A percentile compares a stretch with the other conserved stretches of the same genome.
Evolutionary conservation across 2,113 vertebrate species (phyloP).

Genomic region (Callipepla californica): DNA sequence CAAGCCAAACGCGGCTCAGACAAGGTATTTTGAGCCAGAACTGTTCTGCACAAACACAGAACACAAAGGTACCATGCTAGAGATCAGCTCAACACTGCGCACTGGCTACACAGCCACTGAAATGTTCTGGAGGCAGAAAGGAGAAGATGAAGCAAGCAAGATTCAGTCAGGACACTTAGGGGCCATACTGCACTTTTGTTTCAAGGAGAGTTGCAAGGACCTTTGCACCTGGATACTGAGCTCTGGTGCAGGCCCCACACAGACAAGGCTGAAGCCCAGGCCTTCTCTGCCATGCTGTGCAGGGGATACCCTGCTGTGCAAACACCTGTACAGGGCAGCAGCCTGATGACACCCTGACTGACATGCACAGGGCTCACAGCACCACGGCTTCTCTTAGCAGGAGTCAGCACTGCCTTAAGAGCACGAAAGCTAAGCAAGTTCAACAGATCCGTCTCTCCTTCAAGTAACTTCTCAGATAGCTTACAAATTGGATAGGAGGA

Average conservation of each 20-base stretch:
- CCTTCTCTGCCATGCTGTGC: neutral
- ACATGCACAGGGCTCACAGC: rapidly evolving
- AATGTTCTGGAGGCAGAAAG: slow-evolving; percentile 9
- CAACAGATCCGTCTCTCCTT: neutral
- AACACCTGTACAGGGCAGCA: neutral
- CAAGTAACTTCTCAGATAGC: neutral
- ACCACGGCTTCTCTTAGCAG: neutral
- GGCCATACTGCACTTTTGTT: neutral
- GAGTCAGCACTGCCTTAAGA: neutral
- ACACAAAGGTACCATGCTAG: neutral
- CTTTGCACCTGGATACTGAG: neutral
- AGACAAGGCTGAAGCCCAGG: neutral
- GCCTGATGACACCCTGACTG: neutral
- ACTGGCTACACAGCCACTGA: slow-evolving; percentile 2
- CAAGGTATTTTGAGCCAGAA: slow-evolving; percentile 53
- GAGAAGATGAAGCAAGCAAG: neutral
- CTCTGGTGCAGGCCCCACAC: neutral
- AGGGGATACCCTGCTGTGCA: neutral
- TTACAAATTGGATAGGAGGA: neutral
- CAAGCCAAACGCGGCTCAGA: slow-evolving; percentile 46
- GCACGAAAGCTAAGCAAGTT: neutral
- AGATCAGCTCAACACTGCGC: neutral
- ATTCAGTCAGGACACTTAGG: neutral
- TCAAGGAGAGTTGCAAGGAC: neutral
- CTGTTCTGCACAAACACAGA: slow-evolving; percentile 9